Evolutionary conservation across 2,888 invertebrate species (phyloP).

Genomic region (Oxycera nigricornis): DNA sequence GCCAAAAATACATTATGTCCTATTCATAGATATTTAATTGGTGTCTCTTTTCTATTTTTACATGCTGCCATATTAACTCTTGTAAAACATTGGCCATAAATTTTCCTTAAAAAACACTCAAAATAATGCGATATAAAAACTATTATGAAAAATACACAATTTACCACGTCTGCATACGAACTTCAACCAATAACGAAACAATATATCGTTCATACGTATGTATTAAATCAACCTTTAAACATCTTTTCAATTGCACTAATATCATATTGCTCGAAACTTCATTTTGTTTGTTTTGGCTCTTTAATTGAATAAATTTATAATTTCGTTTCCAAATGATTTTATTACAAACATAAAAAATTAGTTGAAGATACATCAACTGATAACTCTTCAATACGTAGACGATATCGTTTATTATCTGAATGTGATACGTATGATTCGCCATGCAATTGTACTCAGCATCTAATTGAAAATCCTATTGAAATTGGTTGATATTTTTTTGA

Average conservation of each 20-base stretch:
- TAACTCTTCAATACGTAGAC: slow-evolving; percentile 39
- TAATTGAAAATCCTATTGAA: slow-evolving; percentile 39
- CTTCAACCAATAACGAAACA: not conserved
- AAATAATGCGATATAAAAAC: not conserved
- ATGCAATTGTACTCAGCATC: slow-evolving; percentile 32
- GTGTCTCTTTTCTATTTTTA: slow-evolving; percentile 21
- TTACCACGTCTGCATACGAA: not conserved
- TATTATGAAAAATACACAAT: not conserved
- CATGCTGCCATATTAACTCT: slow-evolving; percentile 27
- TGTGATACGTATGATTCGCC: slow-evolving; percentile 42
- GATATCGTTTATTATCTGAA: slow-evolving; percentile 45
- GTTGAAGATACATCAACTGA: slow-evolving; percentile 33
- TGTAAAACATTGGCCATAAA: not conserved
- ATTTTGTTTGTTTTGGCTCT: not conserved
- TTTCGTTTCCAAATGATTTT: not conserved
- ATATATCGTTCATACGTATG: slow-evolving; percentile 20
- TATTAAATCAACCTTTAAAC: not conserved
- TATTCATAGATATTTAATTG: slow-evolving; percentile 3
- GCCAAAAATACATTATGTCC: not conserved
- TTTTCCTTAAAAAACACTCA: not conserved
- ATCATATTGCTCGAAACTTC: not conserved
- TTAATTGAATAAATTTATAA: not conserved
- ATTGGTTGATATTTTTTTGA: slow-evolving; percentile 16
- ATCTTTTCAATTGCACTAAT: slow-evolving; percentile 11
- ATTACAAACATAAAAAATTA: slow-evolving; percentile 1